Base-by-base conservation (phyloP, 2,797 vertebrate species). In the Enoplosus armatus region DNA sequence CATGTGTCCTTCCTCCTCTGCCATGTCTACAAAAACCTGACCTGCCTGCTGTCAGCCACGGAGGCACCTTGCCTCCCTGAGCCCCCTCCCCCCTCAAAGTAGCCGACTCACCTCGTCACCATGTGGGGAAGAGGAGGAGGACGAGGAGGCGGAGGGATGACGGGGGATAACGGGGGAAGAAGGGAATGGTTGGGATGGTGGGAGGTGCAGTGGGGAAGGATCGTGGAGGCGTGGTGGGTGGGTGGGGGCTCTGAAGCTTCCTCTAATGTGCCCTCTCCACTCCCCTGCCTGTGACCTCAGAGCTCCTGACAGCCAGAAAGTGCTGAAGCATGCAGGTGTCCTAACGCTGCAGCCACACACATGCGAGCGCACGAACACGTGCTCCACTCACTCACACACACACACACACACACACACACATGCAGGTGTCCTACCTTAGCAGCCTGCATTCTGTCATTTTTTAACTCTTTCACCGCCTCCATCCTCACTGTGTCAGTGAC, bases 281-380 rank as follows among this genome's bases (percentile, higher is more conserved):
- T 80, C 88, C 77, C 81, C 80, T 67, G 87, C 80, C 80, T 85
- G 82, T 90, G 93, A 94, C 93, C 93, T 93, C 92, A 77, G 88
- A 87, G 86, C 84, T 89, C 82, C 86, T 87, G 90, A 92, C 84
- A 86, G 87, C 65, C 73, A 90, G 84, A 94, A 94, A 93, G 77
- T 93, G 92, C 92, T 94, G 91, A 93, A 92, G 91, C 90, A 90
- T 80, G 93, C 93, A 94, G 90, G 93, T 93, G 92, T 89, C 86
- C 77, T 86, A 63, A 72, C 59, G 67, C 86, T 75, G 77, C 83
- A 89, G 76, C 59, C 77, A 87, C 84, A 88, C 80, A 69, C 18
- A 24, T 5, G 48, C 61, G 1, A 48, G 65, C 3, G 3, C 79
- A 64, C 24, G 0, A 56, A 75, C 80, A 85, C 76, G 20, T 79